Base-by-base conservation (phyloP, 2,888 invertebrate genomes). In the Lasioglossum leucozonium region DNA sequence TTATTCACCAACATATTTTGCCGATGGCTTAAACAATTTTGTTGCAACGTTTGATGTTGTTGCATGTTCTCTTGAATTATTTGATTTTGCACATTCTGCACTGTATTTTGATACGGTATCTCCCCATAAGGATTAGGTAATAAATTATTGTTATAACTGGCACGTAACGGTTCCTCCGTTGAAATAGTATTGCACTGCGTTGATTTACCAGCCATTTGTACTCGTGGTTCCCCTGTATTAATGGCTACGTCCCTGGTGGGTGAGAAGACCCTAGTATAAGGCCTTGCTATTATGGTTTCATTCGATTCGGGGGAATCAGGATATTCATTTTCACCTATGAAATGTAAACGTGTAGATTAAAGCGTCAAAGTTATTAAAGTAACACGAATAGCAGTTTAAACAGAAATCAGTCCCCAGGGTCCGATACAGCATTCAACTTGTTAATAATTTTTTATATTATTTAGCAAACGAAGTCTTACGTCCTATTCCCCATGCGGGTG, bases 21-120 rank as follows among this genome's bases (percentile, higher is more conserved):
- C 26, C 84, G 87, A 80, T 85, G 88, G 58, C 87, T 89, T 44
- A 90, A 72, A 34, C 88, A 65, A 84, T 92, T 92, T 37, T 93
- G 93, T 65, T 94, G 93, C 18, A 91, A 51, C 34, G 92, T 93
- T 77, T 94, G 93, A 85, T 93, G 90, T 26, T 94, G 94, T 13
- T 95, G 94, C 95, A 94, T 95, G 58, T 94, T 95, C 67, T 95
- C 95, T 76, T 95, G 95, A 69, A 95, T 95, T 84, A 95, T 95
- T 65, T 95, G 95, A 91, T 95, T 95, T 65, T 94, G 94, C 6
- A 95, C 95, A 81, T 95, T 95, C 77, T 95, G 95, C 2, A 95
- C 95, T 0, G 94, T 89, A 77, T 95, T 95, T 84, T 95, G 94
- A 75, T 91, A 91, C 0, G 94, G 94, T 55, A 94, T 86, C 42